Evolutionary conservation across 2,797 vertebrate species (phyloP).

Genomic region (Gymnocypris eckloni): DNA sequence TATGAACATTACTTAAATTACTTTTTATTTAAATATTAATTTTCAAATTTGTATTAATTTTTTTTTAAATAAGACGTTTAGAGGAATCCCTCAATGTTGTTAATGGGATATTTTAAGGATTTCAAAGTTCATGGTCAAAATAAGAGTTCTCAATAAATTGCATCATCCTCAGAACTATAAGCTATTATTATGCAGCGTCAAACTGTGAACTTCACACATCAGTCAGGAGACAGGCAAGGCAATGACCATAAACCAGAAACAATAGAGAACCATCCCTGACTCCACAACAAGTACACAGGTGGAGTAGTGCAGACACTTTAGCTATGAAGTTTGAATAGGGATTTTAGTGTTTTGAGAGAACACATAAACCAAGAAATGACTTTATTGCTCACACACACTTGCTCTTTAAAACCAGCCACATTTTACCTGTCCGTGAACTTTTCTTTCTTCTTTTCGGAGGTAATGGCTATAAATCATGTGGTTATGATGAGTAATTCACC

Average conservation of each 20-base stretch:
- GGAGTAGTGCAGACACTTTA: background rate
- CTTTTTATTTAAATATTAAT: background rate
- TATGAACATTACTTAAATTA: background rate
- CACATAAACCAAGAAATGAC: background rate
- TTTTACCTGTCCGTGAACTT: conserved; percentile 69
- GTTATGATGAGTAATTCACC: conserved; percentile 79
- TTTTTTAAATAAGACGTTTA: background rate
- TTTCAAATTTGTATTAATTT: background rate
- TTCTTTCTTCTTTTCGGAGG: conserved; percentile 75
- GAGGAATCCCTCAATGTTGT: background rate
- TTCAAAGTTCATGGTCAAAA: background rate
- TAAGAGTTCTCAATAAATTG: conserved; percentile 1
- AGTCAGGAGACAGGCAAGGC: conserved; percentile 64
- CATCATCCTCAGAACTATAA: conserved; percentile 41
- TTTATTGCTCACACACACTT: conserved; percentile 15
- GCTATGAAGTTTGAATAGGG: conserved; percentile 51
- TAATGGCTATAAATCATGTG: conserved; percentile 76
- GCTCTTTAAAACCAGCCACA: conserved; percentile 67
- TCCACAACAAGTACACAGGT: conserved; percentile 36
- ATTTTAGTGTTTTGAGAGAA: conserved; percentile 27
- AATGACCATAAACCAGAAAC: conserved; percentile 67
- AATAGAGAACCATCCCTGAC: conserved; percentile 63
- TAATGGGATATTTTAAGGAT: background rate
- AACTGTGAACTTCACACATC: conserved; percentile 70
- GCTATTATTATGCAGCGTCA: conserved; percentile 72